Conservation (phyloP, 2,113 vertebrate species). For the Tetraodon nigroviridis region DNA sequence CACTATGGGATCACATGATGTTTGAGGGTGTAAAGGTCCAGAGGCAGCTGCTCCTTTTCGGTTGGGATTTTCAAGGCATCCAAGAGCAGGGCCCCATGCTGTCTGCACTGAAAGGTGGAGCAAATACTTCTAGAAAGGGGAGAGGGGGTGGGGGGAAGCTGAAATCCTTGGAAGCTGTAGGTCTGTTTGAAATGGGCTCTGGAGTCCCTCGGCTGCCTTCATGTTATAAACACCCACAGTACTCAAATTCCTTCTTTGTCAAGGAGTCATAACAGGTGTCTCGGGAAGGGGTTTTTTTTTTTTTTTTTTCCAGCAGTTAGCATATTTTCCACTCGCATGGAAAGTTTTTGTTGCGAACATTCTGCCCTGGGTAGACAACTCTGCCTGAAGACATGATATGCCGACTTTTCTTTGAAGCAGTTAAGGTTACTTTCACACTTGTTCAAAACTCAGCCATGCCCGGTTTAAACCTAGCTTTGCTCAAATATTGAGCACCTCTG, state of each 20-base stretch:
- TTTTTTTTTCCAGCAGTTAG: conserved; percentile 46
- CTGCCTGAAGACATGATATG: conserved; percentile 59
- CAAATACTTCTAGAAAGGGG: conserved; percentile 59
- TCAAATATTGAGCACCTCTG: conserved; percentile 44
- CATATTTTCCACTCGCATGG: conserved; percentile 72
- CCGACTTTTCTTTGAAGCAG: conserved; percentile 67
- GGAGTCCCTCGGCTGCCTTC: conserved; percentile 64
- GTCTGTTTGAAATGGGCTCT: conserved; percentile 67
- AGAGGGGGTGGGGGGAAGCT: not conserved
- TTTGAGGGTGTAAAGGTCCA: conserved; percentile 69
- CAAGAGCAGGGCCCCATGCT: conserved; percentile 59
- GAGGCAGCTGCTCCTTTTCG: conserved; percentile 70
- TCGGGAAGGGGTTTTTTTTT: conserved; percentile 46
- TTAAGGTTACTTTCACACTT: conserved; percentile 67
- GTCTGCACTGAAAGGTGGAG: conserved; percentile 69
- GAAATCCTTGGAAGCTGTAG: conserved; percentile 64
- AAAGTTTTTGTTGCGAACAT: conserved; percentile 62
- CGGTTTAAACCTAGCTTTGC: conserved; percentile 53
- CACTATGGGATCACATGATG: conserved; percentile 71
- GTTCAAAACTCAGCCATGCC: conserved; percentile 58
- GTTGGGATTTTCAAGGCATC: conserved; percentile 65
- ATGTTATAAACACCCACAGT: conserved; percentile 72
- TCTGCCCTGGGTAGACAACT: conserved; percentile 54
- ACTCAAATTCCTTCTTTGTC: conserved; percentile 70
- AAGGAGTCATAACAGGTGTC: conserved; percentile 73